Evolutionary conservation across 2,113 vertebrate species (phyloP).

Genomic region (Tragulus kanchil): DNA sequence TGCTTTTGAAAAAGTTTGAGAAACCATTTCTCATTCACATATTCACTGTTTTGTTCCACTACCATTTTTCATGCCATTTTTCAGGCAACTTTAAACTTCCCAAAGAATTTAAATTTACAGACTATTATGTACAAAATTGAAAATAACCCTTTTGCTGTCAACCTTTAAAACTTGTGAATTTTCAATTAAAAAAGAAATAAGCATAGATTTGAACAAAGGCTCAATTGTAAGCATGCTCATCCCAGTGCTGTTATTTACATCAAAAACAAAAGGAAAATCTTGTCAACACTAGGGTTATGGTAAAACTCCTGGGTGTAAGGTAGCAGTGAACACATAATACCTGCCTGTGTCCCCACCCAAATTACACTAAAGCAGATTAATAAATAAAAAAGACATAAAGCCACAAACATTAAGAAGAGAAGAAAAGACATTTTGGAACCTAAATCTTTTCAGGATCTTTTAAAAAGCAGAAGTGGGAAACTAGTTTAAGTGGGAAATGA

Average conservation of each 20-base stretch:
- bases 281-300: not conserved
- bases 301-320: not conserved
- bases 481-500: not conserved
- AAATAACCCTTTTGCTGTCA: too few relatives aligned
- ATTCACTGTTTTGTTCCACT: not conserved
- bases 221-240: not conserved
- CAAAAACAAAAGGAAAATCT: not conserved
- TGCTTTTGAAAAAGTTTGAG: not conserved
- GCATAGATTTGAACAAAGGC: not conserved
- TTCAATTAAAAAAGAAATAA: not conserved
- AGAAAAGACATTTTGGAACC: not conserved
- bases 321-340: not conserved
- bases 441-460: not conserved
- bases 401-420: not conserved
- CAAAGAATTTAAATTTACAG: too few relatives aligned
- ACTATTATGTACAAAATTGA: too few relatives aligned
- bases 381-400: constrained; percentile 18
- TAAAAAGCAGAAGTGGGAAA: not conserved
- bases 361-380: not conserved
- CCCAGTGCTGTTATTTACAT: not conserved
- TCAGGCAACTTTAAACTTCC: not conserved
- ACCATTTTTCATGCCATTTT: not conserved
- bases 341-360: not conserved
- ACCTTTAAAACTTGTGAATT: not conserved
- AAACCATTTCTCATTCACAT: not conserved